Conservation (phyloP, 2,888 invertebrate genomes). For the Cheilosia urbana region DNA sequence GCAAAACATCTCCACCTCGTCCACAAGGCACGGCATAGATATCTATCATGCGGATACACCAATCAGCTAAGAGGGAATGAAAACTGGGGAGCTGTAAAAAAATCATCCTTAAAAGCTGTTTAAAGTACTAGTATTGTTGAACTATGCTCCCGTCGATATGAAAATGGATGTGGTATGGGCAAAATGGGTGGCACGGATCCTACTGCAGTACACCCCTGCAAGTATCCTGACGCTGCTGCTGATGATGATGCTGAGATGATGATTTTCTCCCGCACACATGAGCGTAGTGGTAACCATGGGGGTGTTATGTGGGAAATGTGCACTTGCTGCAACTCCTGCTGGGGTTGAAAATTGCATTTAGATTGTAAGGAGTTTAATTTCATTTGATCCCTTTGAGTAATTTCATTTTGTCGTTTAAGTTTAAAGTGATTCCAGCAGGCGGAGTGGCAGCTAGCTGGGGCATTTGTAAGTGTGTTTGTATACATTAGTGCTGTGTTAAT, state of each 20-base stretch:
- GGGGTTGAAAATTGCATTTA: conserved; percentile 69
- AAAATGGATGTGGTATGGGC: conserved; percentile 14
- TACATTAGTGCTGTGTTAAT: conserved; percentile 15
- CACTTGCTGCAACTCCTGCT: conserved; percentile 32
- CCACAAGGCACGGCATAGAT: conserved; percentile 2
- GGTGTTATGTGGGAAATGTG: conserved; percentile 14
- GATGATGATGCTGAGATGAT: conserved; percentile 41
- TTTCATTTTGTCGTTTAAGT: conserved; percentile 70
- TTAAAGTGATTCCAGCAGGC: conserved; percentile 53
- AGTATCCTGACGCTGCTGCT: conserved; percentile 2
- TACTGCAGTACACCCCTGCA: background rate
- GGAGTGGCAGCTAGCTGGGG: conserved; percentile 10
- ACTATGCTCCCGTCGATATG: conserved; percentile 44
- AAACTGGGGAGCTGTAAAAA: conserved; percentile 4
- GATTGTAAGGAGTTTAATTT: conserved; percentile 73
- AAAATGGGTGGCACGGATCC: conserved; percentile 3
- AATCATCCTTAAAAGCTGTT: conserved; percentile 53
- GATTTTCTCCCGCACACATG: conserved; percentile 24
- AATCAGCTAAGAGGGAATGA: conserved; percentile 51
- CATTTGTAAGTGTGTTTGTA: background rate
- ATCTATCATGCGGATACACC: conserved; percentile 39
- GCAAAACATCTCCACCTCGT: conserved; percentile 2
- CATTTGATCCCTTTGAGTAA: conserved; percentile 73
- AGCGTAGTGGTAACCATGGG: conserved; percentile 14
- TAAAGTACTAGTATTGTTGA: conserved; percentile 59